A percentile compares a stretch with the other conserved stretches of the same genome.
Evolutionary conservation across 2,888 invertebrate species (phyloP).

Genomic region (Prosapia bicincta): DNA sequence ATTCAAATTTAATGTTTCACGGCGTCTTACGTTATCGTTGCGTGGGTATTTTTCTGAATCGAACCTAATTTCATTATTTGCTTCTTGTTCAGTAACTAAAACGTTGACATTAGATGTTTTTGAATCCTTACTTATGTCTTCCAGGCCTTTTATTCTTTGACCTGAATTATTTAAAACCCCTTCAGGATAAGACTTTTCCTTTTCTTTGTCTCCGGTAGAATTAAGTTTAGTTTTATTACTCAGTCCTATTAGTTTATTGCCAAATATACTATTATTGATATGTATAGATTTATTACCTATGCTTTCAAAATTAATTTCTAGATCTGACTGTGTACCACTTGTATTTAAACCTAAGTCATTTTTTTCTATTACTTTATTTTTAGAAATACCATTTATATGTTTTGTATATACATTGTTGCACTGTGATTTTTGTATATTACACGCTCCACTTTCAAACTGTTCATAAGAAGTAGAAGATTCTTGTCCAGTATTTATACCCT

Average conservation of each 20-base stretch:
- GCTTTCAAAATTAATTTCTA: background rate
- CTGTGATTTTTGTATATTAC: background rate
- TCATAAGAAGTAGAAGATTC: background rate
- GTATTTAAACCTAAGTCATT: background rate
- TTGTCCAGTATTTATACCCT: background rate
- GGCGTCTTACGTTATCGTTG: conserved; percentile 48
- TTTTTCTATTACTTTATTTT: background rate
- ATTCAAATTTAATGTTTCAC: conserved; percentile 47
- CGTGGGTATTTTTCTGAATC: conserved; percentile 57
- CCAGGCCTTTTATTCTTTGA: conserved; percentile 44
- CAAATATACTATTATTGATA: background rate
- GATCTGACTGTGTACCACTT: background rate
- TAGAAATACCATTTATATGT: background rate
- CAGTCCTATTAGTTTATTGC: background rate
- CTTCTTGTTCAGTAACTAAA: conserved; percentile 45
- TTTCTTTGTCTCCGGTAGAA: background rate
- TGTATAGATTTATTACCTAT: background rate
- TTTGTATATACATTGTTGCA: background rate
- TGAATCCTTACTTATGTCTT: conserved; percentile 55
- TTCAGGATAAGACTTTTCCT: background rate
- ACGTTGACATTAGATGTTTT: conserved; percentile 59
- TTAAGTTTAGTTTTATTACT: background rate
- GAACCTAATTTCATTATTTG: conserved; percentile 42
- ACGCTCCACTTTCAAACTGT: background rate
- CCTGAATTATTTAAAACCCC: conserved; percentile 42